These are phyloP conservation scores for Chaenogobius annularis DNA, from an alignment of 2,113 vertebrate genomes.

Conservation along the genomic window DNA sequence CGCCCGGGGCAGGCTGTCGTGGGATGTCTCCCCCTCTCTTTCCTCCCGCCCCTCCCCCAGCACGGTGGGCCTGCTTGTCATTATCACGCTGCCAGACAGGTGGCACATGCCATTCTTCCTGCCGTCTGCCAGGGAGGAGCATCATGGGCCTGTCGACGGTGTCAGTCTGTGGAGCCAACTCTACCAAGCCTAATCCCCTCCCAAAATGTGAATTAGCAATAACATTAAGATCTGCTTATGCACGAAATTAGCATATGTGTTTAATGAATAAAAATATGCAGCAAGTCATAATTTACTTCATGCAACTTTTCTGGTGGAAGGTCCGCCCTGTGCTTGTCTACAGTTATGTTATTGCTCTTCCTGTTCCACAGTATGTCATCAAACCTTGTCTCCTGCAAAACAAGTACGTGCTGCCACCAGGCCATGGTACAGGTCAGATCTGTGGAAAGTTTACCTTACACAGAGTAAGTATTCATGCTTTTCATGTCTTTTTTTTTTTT, in stretches of 20 bases:
- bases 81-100: constrained; percentile 38
- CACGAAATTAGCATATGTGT: too few species aligned
- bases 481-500: too few species aligned
- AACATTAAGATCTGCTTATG: not conserved
- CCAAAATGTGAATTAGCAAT: not conserved
- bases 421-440: too few species aligned
- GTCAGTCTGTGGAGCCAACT: constrained; percentile 84
- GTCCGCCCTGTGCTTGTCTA: too few species aligned
- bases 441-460: too few species aligned
- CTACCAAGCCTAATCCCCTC: constrained; percentile 76
- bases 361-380: too few species aligned
- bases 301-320: not conserved
- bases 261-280: too few species aligned
- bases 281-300: not conserved
- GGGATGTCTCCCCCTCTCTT: constrained; percentile 25
- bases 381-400: too few species aligned
- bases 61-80: constrained; percentile 39
- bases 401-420: too few species aligned
- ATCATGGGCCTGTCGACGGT: constrained; percentile 66
- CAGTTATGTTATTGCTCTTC: too few species aligned
- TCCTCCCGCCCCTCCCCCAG: not conserved
- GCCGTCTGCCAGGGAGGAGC: constrained; percentile 13
- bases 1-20: constrained; percentile 35
- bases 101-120: constrained; percentile 55
- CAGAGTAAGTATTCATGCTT: too few species aligned